These are phyloP conservation scores for Thera britannica DNA, from an alignment of 2,888 invertebrate species.

Conservation along the genomic window DNA sequence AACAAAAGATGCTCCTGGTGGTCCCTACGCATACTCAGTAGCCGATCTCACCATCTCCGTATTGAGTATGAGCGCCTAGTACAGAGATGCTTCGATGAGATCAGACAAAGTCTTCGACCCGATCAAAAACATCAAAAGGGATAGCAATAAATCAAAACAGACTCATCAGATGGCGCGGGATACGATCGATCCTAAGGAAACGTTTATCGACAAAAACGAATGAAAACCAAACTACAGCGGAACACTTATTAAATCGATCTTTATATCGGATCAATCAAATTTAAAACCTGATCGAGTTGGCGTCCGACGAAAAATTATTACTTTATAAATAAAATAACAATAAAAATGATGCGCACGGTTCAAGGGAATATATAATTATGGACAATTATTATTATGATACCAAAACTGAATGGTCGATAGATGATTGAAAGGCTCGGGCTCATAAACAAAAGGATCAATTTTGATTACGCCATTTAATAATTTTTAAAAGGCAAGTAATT, in stretches of 20 bases:
- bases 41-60: constrained; percentile 59
- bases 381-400: constrained; percentile 84
- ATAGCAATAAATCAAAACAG: constrained; percentile 64
- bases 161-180: constrained; percentile 62
- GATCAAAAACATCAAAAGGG: constrained; percentile 23
- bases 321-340: constrained; percentile 85
- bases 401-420: constrained; percentile 82
- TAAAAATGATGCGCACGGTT: constrained; percentile 80
- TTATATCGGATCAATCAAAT: constrained; percentile 85
- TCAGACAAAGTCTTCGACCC: constrained; percentile 13
- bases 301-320: constrained; percentile 81
- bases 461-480: constrained; percentile 81
- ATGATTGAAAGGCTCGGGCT: constrained; percentile 84
- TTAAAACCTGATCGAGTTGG: constrained; percentile 81
- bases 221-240: constrained; percentile 71
- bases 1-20: constrained; percentile 80
- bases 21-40: constrained; percentile 65
- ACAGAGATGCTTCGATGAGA: constrained; percentile 9
- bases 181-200: constrained; percentile 67
- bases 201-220: constrained; percentile 74
- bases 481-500: constrained; percentile 70
- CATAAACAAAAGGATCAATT: constrained; percentile 83
- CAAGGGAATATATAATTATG: constrained; percentile 84
- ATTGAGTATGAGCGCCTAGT: constrained; percentile 49
- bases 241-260: constrained; percentile 83